Evolutionary conservation across 2,888 invertebrate species (phyloP), one percentile per base, ranked within the genome.

Genomic region (Gasteruption jaculator): DNA sequence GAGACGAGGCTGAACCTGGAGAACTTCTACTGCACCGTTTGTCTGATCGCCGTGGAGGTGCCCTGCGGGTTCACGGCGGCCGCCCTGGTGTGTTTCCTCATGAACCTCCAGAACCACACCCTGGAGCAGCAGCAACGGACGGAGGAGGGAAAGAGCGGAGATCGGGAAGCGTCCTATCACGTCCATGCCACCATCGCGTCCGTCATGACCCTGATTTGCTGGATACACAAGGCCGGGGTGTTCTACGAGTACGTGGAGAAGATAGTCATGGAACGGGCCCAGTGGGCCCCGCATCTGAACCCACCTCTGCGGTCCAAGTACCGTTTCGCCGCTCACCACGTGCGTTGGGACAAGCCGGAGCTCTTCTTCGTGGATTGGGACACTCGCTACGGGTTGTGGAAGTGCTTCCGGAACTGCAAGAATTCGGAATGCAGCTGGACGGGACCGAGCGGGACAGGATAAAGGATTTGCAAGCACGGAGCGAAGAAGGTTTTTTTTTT

Each of bases 301-400:
- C 82, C 82, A 0, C 82, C 82, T 0, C 51, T 82, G 22, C 72
- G 73, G 53, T 63, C 72, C 1, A 59, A 60, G 14, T 82, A 82
- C 54, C 71, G 72, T 24, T 75, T 78, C 36, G 75, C 76, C 0
- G 67, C 73, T 10, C 76, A 78, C 52, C 77, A 80, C 42, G 68
- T 80, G 2, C 71, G 76, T 1, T 79, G 78, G 78, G 74, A 80
- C 52, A 80, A 80, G 42, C 76, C 78, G 0, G 78, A 80, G 5
- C 60, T 82, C 10, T 82, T 79, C 57, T 80, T 82, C 44, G 76
- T 81, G 45, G 80, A 82, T 54, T 82, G 81, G 81, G 80, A 82
- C 56, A 71, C 78, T 3, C 73, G 82, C 21, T 82, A 78, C 48
- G 80, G 80, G 0, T 58, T 82, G 5, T 82, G 81, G 81, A 81